phyloP scores from a whole-genome alignment of 2,888 invertebrate genomes.

The Punctoribates punctum region DNA sequence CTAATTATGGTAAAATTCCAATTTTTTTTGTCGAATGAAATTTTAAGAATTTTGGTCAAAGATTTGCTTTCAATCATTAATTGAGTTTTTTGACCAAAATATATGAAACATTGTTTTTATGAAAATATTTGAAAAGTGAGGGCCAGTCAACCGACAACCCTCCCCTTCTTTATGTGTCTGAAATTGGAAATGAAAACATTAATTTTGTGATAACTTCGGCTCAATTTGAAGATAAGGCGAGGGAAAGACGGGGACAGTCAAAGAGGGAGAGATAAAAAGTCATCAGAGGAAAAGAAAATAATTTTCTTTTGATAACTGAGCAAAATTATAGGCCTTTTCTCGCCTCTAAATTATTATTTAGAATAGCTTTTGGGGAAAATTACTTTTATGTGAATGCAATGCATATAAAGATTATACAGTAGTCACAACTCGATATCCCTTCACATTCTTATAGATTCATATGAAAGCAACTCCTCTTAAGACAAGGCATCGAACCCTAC shows the following conservation, averaged over 20 bases:
- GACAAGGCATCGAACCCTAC: no score
- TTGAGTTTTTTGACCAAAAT: no score
- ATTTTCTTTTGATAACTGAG: background rate
- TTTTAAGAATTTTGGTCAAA: no score
- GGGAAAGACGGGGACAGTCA: slow-evolving; percentile 34
- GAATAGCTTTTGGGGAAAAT: slow-evolving; percentile 12
- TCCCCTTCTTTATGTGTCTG: no score
- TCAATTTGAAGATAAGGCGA: background rate
- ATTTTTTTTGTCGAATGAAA: no score
- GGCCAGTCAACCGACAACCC: no score
- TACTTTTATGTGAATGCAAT: background rate
- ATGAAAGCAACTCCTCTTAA: background rate
- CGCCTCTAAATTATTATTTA: slow-evolving; percentile 26
- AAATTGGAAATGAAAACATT: no score
- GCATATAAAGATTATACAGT: slow-evolving; percentile 5
- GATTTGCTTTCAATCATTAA: no score
- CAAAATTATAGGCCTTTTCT: slow-evolving; percentile 30
- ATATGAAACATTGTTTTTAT: no score
- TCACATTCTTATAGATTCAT: background rate
- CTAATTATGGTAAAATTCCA: no score
- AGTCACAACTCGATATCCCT: slow-evolving; percentile 1
- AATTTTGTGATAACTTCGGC: no score
- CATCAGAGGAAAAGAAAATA: background rate
- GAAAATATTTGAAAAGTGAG: no score
- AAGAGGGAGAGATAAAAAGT: slow-evolving; percentile 14